These are phyloP conservation scores for Orthonyx spaldingii DNA, from an alignment of 2,113 vertebrate genomes.

Conservation along the genomic window DNA sequence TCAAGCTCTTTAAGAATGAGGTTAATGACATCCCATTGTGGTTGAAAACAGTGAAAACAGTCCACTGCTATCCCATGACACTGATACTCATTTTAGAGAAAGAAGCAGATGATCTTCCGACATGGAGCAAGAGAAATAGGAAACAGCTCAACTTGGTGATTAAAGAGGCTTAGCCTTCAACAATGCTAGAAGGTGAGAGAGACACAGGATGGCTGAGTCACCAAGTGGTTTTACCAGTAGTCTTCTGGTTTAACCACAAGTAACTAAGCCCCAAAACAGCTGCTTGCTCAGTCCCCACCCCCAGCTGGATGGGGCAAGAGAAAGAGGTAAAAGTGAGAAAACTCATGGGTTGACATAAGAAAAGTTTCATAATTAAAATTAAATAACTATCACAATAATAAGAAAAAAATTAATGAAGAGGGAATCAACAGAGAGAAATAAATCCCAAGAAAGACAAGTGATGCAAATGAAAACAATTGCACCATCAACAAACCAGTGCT, in stretches of 20 bases:
- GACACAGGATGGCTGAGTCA: not conserved
- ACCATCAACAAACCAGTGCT: not conserved
- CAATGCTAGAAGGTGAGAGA: not conserved
- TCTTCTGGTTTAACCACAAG: not conserved
- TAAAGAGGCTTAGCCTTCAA: not conserved
- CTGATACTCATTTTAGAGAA: not conserved
- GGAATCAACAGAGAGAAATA: not conserved
- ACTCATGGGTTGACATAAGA: not conserved
- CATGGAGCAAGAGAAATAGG: not conserved
- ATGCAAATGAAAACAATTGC: not conserved
- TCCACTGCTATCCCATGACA: not conserved
- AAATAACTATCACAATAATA: not conserved
- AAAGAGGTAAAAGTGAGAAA: not conserved
- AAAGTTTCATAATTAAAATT: not conserved
- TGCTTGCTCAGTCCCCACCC: rapidly evolving
- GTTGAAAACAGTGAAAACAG: not conserved
- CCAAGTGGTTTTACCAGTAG: not conserved
- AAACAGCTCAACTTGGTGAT: not conserved
- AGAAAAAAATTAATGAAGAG: not conserved
- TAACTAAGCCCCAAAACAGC: not conserved
- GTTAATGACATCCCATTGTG: not conserved
- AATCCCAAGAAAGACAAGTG: not conserved
- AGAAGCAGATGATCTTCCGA: not conserved
- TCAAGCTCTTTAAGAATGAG: not conserved
- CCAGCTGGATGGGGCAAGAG: not conserved